These are phyloP conservation scores for Drosophila maculinotata DNA, from an alignment of 2,888 invertebrate genomes.

Conservation along the genomic window DNA sequence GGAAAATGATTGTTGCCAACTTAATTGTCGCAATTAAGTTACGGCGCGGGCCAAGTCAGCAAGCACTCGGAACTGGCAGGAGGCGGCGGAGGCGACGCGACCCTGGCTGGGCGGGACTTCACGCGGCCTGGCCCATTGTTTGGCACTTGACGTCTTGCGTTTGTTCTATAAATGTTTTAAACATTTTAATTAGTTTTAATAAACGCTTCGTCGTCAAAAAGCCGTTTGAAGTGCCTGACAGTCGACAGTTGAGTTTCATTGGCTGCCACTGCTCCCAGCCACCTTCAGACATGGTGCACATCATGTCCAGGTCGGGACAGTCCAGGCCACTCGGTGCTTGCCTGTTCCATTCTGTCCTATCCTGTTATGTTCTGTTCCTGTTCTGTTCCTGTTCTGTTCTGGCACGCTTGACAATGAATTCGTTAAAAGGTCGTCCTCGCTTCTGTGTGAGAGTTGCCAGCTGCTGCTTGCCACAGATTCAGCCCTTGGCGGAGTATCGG, in stretches of 20 bases:
- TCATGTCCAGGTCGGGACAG: background rate
- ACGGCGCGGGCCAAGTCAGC: slow-evolving; percentile 25
- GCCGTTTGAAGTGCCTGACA: slow-evolving; percentile 64
- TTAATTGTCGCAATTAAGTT: slow-evolving; percentile 79
- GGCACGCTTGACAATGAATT: slow-evolving; percentile 68
- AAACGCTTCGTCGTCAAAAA: slow-evolving; percentile 62
- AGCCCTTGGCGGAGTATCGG: too few relatives aligned
- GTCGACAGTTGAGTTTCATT: slow-evolving; percentile 58
- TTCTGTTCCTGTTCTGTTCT: background rate
- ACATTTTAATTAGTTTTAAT: slow-evolving; percentile 80
- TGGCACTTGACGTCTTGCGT: slow-evolving; percentile 64
- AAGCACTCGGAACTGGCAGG: background rate
- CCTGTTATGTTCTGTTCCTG: background rate
- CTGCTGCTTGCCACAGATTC: too few relatives aligned
- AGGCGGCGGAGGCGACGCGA: background rate
- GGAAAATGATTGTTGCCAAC: slow-evolving; percentile 71
- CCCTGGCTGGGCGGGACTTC: slow-evolving; percentile 11
- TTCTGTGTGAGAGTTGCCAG: slow-evolving; percentile 68
- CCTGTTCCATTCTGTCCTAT: background rate
- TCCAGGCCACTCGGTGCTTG: background rate
- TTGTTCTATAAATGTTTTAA: slow-evolving; percentile 79
- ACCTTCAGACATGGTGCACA: background rate
- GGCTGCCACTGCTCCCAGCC: background rate
- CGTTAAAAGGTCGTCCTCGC: slow-evolving; percentile 63
- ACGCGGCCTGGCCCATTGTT: slow-evolving; percentile 40